phyloP scores from a whole-genome alignment of 2,888 invertebrate genomes.

The Meta bourneti region DNA sequence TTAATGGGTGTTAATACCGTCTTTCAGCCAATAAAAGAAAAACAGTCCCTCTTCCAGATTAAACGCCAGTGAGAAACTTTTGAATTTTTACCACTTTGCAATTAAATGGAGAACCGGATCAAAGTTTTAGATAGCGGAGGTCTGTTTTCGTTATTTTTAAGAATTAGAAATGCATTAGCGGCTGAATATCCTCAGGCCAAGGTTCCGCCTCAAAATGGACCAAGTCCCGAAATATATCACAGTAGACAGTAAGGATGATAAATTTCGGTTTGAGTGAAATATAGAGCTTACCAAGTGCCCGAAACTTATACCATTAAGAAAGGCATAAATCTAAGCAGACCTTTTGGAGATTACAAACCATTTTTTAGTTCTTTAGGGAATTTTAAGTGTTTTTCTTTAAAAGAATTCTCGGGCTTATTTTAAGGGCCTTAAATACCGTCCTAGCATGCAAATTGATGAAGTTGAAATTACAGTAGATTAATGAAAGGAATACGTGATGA shows the following conservation, averaged over 20 bases:
- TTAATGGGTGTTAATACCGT: constrained; percentile 35
- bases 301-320: neutral
- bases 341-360: neutral
- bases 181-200: neutral
- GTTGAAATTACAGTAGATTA: too few relatives aligned
- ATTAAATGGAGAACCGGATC: constrained; percentile 23
- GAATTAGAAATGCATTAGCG: constrained; percentile 39
- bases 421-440: too few relatives aligned
- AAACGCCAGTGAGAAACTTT: constrained; percentile 19
- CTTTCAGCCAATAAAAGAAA: constrained; percentile 26
- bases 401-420: too few relatives aligned
- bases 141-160: constrained; percentile 36
- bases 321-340: neutral
- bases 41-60: constrained; percentile 24
- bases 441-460: too few relatives aligned
- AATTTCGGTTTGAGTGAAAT: neutral
- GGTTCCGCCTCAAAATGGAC: neutral
- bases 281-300: neutral
- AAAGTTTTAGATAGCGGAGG: neutral
- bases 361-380: too few relatives aligned
- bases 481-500: too few relatives aligned
- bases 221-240: constrained; percentile 1
- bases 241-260: neutral
- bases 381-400: too few relatives aligned
- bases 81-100: constrained; percentile 27